Evolutionary conservation across 2,113 vertebrate genomes (phyloP), one percentile per base, ranked within the genome.

Genomic region (Xiphias gladius): DNA sequence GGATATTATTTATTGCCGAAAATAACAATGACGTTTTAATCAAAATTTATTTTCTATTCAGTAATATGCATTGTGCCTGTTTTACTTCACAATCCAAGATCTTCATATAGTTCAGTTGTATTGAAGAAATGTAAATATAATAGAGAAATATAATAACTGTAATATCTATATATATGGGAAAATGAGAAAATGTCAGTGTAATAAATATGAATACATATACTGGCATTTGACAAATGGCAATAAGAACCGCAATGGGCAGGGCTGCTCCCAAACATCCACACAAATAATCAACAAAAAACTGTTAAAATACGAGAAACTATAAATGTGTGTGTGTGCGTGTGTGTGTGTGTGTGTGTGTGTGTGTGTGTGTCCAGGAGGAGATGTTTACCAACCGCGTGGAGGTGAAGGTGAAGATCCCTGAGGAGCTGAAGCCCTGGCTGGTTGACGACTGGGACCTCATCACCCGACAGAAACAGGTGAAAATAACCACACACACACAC

Each of bases 401-500:
- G 93, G 98, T 99, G 28, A 99, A 99, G 80, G 98, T 99, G 63
- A 99, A 99, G 92, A 99, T 99, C 91, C 98, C 98, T 0, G 98
- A 99, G 46, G 98, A 99, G 91, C 93, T 99, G 66, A 99, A 99
- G 86, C 98, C 98, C 0, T 99, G 98, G 98, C 94, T 99, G 89
- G 98, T 99, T 24, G 98, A 99, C 73, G 98, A 99, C 94, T 99
- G 98, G 98, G 98, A 99, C 91, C 90, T 99, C 86, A 99, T 99
- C 92, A 99, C 98, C 28, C 95, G 98, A 75, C 98, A 99, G 84
- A 99, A 99, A 79, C 98, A 99, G 97, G 98, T 99, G 88, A 86
- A 26, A 63, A 58, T 8, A 39, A 41, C 7, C 35, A 57, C 58
- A 55, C 16, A 28, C 28, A 32, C 16, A 43, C 43, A 66, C 37